A percentile compares a stretch with the other conserved stretches of the same genome.
Conservation (phyloP, 1,140 invertebrate species). For the Procambarus virginalis region DNA sequence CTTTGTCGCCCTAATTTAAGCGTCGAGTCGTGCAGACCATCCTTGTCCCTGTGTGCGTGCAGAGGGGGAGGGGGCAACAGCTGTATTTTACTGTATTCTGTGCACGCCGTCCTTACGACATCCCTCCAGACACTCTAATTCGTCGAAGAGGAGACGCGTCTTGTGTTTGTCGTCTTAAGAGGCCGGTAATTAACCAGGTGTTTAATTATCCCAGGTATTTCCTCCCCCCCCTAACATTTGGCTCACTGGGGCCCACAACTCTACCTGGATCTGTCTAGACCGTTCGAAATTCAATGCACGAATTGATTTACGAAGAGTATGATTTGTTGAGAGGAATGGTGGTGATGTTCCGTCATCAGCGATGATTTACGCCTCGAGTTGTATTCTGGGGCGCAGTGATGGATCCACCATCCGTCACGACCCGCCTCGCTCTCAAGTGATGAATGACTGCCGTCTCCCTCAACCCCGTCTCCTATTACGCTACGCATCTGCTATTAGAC, state of each 20-base stretch:
- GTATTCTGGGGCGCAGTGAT: slow-evolving; percentile 19
- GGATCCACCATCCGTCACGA: slow-evolving; percentile 36
- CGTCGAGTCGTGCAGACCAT: no score
- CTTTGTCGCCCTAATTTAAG: background rate
- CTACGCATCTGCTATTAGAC: slow-evolving; percentile 27
- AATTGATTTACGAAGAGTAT: slow-evolving; percentile 35
- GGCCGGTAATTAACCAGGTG: background rate
- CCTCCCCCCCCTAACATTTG: background rate
- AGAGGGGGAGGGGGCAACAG: background rate
- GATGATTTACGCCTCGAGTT: slow-evolving; percentile 28
- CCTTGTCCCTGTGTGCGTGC: no score
- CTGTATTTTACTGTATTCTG: background rate
- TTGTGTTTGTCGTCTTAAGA: background rate
- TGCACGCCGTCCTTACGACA: background rate
- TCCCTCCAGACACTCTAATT: background rate
- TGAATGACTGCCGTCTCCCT: background rate
- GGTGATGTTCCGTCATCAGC: slow-evolving; percentile 22
- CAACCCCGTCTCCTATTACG: slow-evolving; percentile 16
- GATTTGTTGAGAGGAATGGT: slow-evolving; percentile 52
- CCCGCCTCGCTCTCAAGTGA: background rate
- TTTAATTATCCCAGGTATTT: slow-evolving; percentile 21
- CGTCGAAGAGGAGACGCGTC: background rate
- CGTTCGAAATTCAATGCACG: slow-evolving; percentile 37
- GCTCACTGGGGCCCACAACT: background rate
- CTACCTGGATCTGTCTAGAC: slow-evolving; percentile 57